These are phyloP conservation scores for Callimorpha dominula DNA, from an alignment of 2,888 invertebrate genomes.

Conservation along the genomic window DNA sequence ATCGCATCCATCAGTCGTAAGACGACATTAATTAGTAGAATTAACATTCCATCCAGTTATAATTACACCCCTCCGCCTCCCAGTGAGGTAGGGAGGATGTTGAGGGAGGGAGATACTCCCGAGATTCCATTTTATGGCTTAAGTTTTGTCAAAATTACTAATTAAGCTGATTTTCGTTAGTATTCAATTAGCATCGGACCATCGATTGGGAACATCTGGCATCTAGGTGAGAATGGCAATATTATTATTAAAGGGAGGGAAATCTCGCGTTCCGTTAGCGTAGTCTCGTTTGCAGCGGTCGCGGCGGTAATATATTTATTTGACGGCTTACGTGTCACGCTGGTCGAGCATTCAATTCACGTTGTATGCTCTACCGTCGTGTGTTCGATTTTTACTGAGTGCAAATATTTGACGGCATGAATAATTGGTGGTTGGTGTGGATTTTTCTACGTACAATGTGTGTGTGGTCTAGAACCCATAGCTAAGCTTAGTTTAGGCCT, in stretches of 20 bases:
- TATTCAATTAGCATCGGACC: slow-evolving; percentile 45
- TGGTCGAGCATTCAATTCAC: too few species aligned
- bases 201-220: slow-evolving; percentile 43
- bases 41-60: slow-evolving; percentile 57
- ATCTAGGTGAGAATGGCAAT: slow-evolving; percentile 30
- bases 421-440: too few species aligned
- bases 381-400: too few species aligned
- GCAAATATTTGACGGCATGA: too few species aligned
- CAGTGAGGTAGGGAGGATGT: neutral
- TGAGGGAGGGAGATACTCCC: slow-evolving; percentile 15
- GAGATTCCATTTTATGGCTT: slow-evolving; percentile 36
- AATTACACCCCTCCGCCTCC: slow-evolving; percentile 42
- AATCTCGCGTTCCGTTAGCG: too few species aligned
- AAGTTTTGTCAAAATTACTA: slow-evolving; percentile 47
- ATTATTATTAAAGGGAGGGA: slow-evolving; percentile 2
- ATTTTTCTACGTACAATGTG: too few species aligned
- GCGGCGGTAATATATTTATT: too few species aligned
- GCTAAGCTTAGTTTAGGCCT: too few species aligned
- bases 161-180: slow-evolving; percentile 50
- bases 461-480: too few species aligned
- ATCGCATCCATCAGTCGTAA: slow-evolving; percentile 53
- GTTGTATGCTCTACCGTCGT: too few species aligned
- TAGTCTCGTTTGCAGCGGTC: too few species aligned
- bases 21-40: slow-evolving; percentile 58
- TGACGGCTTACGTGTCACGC: too few species aligned